A percentile compares a stretch with the other conserved stretches of the same genome.
Evolutionary conservation across 1,140 invertebrate species (phyloP).

Genomic region (Zaprionus davidi): DNA sequence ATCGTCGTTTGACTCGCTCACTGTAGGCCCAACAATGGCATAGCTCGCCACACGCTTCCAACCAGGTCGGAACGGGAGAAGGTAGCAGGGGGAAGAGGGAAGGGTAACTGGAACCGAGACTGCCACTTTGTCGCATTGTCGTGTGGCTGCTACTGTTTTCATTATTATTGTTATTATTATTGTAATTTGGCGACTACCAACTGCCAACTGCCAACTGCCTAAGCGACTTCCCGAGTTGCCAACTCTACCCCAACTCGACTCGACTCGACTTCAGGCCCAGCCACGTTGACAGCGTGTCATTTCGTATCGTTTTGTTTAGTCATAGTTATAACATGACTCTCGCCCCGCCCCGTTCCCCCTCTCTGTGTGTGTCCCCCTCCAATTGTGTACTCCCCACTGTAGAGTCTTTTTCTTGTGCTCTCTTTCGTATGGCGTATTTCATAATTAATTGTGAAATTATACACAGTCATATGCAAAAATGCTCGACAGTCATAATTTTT

Average conservation of each 20-base stretch:
- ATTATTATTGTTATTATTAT: slow-evolving; percentile 79
- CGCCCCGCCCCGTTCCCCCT: not conserved
- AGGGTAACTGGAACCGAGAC: slow-evolving; percentile 43
- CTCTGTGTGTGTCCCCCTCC: slow-evolving; percentile 5
- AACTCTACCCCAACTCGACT: slow-evolving; percentile 21
- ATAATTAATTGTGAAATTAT: slow-evolving; percentile 81
- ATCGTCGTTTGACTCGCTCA: slow-evolving; percentile 78
- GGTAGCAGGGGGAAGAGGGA: not conserved
- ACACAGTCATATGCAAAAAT: slow-evolving; percentile 71
- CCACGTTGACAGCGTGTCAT: slow-evolving; percentile 78
- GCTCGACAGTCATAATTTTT: slow-evolving; percentile 57
- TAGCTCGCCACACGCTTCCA: slow-evolving; percentile 42
- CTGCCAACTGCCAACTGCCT: slow-evolving; percentile 19
- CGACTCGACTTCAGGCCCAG: slow-evolving; percentile 37
- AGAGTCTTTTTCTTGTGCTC: slow-evolving; percentile 18
- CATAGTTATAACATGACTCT: slow-evolving; percentile 53
- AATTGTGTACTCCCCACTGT: slow-evolving; percentile 9
- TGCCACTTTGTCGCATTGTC: slow-evolving; percentile 79
- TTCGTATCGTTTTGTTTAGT: slow-evolving; percentile 79
- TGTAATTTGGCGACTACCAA: slow-evolving; percentile 70
- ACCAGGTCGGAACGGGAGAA: slow-evolving; percentile 7
- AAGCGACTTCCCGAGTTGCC: slow-evolving; percentile 3
- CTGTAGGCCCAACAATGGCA: slow-evolving; percentile 57
- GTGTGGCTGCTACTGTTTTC: slow-evolving; percentile 71
- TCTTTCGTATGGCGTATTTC: slow-evolving; percentile 59